phyloP scores from a whole-genome alignment of 2,797 vertebrate species.

The Catharus ustulatus region DNA sequence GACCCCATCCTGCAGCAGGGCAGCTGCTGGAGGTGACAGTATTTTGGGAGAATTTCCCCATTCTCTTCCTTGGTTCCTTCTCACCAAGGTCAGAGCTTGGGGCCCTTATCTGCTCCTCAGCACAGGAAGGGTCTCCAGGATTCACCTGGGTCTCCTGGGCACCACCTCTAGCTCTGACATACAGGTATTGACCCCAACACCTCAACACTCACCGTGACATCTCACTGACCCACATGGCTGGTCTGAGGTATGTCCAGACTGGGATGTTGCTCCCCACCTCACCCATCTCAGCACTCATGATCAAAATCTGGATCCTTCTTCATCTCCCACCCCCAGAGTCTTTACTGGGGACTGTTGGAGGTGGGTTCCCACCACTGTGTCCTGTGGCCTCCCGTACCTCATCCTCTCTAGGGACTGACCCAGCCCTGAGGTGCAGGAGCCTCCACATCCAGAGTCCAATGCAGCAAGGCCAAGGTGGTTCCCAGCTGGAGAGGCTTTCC shows the following conservation, averaged over 20 bases:
- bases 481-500: background rate
- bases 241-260: background rate
- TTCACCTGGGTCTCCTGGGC: background rate
- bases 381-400: background rate
- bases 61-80: background rate
- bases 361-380: accelerated
- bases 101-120: background rate
- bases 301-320: background rate
- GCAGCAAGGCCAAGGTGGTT: background rate
- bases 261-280: background rate
- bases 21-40: accelerated
- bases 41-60: background rate
- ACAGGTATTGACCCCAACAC: background rate
- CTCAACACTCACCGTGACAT: accelerated
- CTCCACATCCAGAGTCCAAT: background rate
- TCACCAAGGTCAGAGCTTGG: accelerated
- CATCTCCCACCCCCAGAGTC: background rate
- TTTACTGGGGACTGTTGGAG: background rate
- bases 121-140: background rate
- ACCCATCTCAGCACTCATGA: background rate
- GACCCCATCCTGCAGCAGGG: background rate
- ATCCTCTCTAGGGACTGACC: background rate
- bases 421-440: background rate
- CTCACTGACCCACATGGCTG: background rate
- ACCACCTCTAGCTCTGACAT: background rate